Evolutionary conservation across 2,113 vertebrate species (phyloP), one percentile per base, ranked within the genome.

Genomic region (Lonchura striata): DNA sequence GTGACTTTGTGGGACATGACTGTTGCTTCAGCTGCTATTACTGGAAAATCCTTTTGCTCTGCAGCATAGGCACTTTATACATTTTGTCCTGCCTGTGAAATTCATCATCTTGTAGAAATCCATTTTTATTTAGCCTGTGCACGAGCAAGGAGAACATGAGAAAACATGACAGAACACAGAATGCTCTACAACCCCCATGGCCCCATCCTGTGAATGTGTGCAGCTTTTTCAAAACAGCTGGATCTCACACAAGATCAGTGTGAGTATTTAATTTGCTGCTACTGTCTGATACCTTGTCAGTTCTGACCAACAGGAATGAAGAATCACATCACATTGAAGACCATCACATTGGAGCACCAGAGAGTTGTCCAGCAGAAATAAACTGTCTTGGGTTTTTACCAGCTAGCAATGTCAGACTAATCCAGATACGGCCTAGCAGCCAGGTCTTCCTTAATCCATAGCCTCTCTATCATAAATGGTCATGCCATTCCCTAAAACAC

Each of bases 11-110:
- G 72, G 90, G 28, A 88, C 25, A 70, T 81, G 70, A 92, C 27
- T 77, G 7, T 35, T 59, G 22, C 71, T 61, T 88, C 35, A 33
- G 20, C 59, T 80, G 30, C 66, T 90, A 0, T 69, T 82, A 42
- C n/a, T 90, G 86, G 46, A 90, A 87, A 86, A 94, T 86, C 47
- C n/a, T 94, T 92, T 39, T 70, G 35, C 53, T 86, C 20, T 49
- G 46, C 74, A 84, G n/a, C 78, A 79, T 21, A 30, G n/a, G 8
- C 31, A 61, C 49, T 47, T 88, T 18, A 77, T 21, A 61, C 44
- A 64, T 91, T 90, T 86, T 59, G 46, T 60, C 28, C 72, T 8
- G 33, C 76, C 47, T 35, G 4, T 84, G 86, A 83, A 78, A 83
- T 75, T 52, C 23, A 61, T 68, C 21, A 39, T 47, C 66, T 72